Evolutionary conservation across 2,888 invertebrate species (phyloP).

Genomic region (Zygogramma bicolorata): DNA sequence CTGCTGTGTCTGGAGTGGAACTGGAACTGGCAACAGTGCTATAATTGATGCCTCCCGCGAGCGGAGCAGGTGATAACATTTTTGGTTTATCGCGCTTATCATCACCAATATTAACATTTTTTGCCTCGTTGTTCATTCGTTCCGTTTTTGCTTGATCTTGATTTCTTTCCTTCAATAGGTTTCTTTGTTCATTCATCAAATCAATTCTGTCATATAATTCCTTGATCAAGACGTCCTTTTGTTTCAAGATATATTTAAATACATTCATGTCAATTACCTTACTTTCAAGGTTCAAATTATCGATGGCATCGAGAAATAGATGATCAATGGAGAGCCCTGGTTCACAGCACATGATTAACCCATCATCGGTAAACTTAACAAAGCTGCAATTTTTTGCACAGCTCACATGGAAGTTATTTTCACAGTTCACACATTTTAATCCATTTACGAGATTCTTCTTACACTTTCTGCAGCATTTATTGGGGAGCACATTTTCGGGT

Average conservation of each 20-base stretch:
- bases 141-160: constrained; percentile 9
- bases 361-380: constrained; percentile 24
- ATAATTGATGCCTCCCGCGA: neutral
- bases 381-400: constrained; percentile 25
- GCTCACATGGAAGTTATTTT: constrained; percentile 23
- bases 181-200: constrained; percentile 26
- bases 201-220: constrained; percentile 28
- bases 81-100: constrained; percentile 17
- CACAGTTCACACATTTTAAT: constrained; percentile 22
- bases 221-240: constrained; percentile 24
- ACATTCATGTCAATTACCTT: constrained; percentile 30
- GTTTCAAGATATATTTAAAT: constrained; percentile 29
- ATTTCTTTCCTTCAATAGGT: constrained; percentile 14
- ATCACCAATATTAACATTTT: constrained; percentile 3
- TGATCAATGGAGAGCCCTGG: constrained; percentile 16
- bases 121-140: constrained; percentile 6
- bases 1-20: constrained; percentile 8
- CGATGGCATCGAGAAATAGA: constrained; percentile 18
- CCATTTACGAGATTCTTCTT: constrained; percentile 18
- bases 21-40: constrained; percentile 18
- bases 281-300: constrained; percentile 15
- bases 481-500: constrained; percentile 24
- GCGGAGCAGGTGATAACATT: neutral
- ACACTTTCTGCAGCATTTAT: constrained; percentile 20
- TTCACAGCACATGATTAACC: constrained; percentile 27